Base-by-base conservation (phyloP, 2,113 vertebrate species). In the Syngnathus typhle region DNA sequence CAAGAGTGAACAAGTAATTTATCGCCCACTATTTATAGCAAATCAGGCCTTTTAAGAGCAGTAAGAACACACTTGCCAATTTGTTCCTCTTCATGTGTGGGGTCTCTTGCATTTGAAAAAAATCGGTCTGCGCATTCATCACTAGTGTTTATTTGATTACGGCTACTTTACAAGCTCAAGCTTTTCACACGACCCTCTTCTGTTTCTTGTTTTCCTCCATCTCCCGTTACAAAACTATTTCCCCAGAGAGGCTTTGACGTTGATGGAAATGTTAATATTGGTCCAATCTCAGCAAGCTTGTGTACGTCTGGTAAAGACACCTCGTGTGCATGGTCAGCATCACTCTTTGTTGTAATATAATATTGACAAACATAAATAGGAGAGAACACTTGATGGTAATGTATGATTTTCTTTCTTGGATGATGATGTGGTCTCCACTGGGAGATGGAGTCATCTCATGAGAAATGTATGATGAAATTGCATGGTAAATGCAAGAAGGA, bases 261-360 rank as follows among this genome's bases (percentile, higher is more conserved):
- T 70, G 51, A 76, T 49, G 51, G 55, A 72, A 44, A 75, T 37
- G 69, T 70, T 73, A 69, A 80, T 83, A 75, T 70, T 49, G 63
- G 19, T 39, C 36, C 60, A 67, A 41, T 70, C 56, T 72, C 54
- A 71, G 62, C 65, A 55, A 76, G 54, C 64, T 67, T 69, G 68
- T 75, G 51, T 70, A 71, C 7, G n/a, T 66, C 55, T 73, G 51
- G 38, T 52, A 9, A 37, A 51, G 43, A 75, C 78, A 66, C 76
- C 73, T 58, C 66, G 52, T 78, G 74, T 80, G 44, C 51, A 73
- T 69, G 55, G 39, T 51, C 21, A 58, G 59, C 61, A 70, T 62
- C 38, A 27, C 36, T 70, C 49, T 68, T 27, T 37, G 21, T 27
- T 76, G 52, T 65, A 56, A 79, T 75, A 75, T 75, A 70, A 49